phyloP scores from a whole-genome alignment of 35 echinoderm and acorn worm species.

The Acanthaster planci region DNA sequence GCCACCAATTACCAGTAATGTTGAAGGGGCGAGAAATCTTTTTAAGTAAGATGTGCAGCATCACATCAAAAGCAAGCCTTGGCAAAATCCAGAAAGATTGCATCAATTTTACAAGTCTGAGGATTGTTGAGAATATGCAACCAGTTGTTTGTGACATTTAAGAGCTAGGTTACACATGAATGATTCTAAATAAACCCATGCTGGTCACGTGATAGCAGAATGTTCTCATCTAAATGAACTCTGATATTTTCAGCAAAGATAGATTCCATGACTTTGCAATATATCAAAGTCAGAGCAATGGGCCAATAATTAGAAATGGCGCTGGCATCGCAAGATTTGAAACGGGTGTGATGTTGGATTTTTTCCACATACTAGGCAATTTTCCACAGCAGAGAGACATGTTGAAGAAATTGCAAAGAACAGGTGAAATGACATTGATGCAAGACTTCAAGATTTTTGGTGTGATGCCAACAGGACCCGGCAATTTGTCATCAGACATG shows the following conservation, averaged over 20 bases:
- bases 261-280: too few relatives aligned
- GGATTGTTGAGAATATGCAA: background rate
- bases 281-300: too few relatives aligned
- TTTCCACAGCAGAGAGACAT: background rate
- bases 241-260: too few relatives aligned
- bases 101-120: background rate
- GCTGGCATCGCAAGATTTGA: background rate
- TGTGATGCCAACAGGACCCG: background rate
- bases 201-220: too few relatives aligned
- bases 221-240: too few relatives aligned
- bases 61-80: constrained; percentile 25
- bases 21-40: constrained; percentile 7
- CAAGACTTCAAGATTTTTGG: background rate
- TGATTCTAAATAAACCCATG: background rate
- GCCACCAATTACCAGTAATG: constrained; percentile 32
- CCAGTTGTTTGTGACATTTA: constrained; percentile 10
- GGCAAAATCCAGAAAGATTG: constrained; percentile 2
- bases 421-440: background rate
- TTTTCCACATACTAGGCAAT: background rate
- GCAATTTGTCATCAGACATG: background rate
- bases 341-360: background rate
- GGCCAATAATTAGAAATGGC: too few relatives aligned
- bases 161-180: background rate
- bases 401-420: background rate
- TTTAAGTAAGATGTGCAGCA: constrained; percentile 1